Evolutionary conservation across 1,140 invertebrate species (phyloP).

Genomic region (Homalodisca vitripennis): DNA sequence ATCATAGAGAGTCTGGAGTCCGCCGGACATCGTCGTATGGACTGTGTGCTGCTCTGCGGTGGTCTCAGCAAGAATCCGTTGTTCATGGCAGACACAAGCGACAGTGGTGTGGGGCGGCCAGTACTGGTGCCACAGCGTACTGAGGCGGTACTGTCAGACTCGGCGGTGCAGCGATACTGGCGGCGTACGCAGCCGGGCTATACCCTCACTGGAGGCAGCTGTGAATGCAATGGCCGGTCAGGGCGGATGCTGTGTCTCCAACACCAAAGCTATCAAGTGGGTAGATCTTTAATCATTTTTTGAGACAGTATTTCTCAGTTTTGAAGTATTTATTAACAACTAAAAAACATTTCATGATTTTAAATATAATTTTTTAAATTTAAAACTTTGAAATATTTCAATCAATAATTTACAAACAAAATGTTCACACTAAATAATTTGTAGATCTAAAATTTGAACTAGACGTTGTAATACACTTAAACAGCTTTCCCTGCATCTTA

Average conservation of each 20-base stretch:
- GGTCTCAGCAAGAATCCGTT: slow-evolving; percentile 83
- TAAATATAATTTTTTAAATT: too few relatives aligned
- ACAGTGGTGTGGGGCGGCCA: slow-evolving; percentile 74
- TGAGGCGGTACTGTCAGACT: too few relatives aligned
- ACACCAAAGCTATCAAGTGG: slow-evolving; percentile 54
- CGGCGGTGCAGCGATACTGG: slow-evolving; percentile 83
- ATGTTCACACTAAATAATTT: too few relatives aligned
- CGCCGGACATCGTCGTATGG: slow-evolving; percentile 60
- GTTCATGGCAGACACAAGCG: slow-evolving; percentile 83
- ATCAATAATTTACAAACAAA: too few relatives aligned
- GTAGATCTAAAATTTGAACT: too few relatives aligned
- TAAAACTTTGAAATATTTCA: too few relatives aligned
- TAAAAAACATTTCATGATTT: too few relatives aligned
- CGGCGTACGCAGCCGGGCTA: slow-evolving; percentile 66
- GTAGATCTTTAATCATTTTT: slow-evolving; percentile 16
- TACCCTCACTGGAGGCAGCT: slow-evolving; percentile 63
- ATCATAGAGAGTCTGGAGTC: slow-evolving; percentile 73
- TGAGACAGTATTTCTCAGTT: too few relatives aligned
- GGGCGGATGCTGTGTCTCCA: slow-evolving; percentile 64
- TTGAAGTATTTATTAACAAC: too few relatives aligned
- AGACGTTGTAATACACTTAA: too few relatives aligned
- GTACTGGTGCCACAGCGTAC: slow-evolving; percentile 67
- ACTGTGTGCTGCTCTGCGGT: slow-evolving; percentile 80
- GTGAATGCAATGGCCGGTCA: slow-evolving; percentile 72
- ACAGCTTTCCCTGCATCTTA: too few relatives aligned